Evolutionary conservation across 37 sponge, comb jelly and placozoan species (phyloP).

Genomic region (Aplysina aerophoba): DNA sequence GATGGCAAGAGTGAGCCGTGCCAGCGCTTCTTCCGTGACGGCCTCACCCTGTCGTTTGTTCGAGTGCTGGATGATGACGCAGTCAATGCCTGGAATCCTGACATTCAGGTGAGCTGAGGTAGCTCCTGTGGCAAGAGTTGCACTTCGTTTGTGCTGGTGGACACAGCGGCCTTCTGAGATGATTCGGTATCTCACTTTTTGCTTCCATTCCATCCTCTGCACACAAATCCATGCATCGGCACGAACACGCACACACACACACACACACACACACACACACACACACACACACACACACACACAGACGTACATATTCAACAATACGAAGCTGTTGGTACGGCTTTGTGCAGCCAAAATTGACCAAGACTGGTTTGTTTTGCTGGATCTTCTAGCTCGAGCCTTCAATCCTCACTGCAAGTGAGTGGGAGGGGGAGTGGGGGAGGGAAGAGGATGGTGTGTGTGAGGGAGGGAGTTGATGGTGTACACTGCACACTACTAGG

Average conservation of each 20-base stretch:
- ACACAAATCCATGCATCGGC: no score
- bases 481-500: not conserved
- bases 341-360: slow-evolving; percentile 85
- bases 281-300: not conserved
- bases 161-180: no score
- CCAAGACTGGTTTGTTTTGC: slow-evolving; percentile 81
- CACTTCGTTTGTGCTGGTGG: not conserved
- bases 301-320: slow-evolving; percentile 89
- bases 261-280: no score
- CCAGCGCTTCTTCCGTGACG: slow-evolving; percentile 90
- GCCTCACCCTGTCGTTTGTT: slow-evolving; percentile 80
- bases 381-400: slow-evolving; percentile 78
- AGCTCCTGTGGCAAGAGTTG: not conserved
- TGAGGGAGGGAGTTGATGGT: not conserved
- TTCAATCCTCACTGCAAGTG: slow-evolving; percentile 82
- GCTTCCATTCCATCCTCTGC: no score
- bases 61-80: slow-evolving; percentile 93
- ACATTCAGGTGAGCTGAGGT: slow-evolving; percentile 83
- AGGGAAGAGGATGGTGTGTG: slow-evolving; percentile 30
- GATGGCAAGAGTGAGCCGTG: slow-evolving; percentile 83
- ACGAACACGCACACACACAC: no score
- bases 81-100: slow-evolving; percentile 92
- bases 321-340: slow-evolving; percentile 74
- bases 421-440: slow-evolving; percentile 28
- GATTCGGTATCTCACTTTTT: no score